A percentile compares a stretch with the other conserved stretches of the same genome.
These are phyloP conservation scores for Ptycholaimellus sp. DNA, from an alignment of 2,888 invertebrate genomes.

Conservation along the genomic window DNA sequence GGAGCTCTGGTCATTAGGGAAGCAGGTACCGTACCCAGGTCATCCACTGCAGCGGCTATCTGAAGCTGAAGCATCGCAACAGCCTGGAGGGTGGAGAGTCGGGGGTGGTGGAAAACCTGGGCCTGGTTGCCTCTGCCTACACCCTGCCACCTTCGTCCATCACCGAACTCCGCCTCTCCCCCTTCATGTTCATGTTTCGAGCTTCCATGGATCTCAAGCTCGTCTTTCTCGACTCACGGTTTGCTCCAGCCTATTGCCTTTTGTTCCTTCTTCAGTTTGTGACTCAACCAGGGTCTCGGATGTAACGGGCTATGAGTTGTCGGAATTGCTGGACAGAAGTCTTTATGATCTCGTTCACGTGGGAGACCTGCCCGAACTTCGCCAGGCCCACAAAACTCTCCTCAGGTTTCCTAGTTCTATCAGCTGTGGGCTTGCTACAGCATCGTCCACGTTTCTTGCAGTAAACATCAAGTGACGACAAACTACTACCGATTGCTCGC, in stretches of 20 bases:
- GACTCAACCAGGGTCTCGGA: slow-evolving; percentile 51
- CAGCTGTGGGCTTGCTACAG: too few relatives aligned
- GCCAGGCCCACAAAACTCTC: slow-evolving; percentile 63
- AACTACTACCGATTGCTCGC: slow-evolving; percentile 84
- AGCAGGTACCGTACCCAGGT: slow-evolving; percentile 98
- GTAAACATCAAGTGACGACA: slow-evolving; percentile 66
- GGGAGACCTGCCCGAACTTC: slow-evolving; percentile 60
- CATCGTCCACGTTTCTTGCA: too few relatives aligned
- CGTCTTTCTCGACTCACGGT: slow-evolving; percentile 84
- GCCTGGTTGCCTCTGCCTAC: slow-evolving; percentile 78
- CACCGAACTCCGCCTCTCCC: slow-evolving; percentile 82
- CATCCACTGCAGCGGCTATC: slow-evolving; percentile 85
- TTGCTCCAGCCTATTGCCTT: slow-evolving; percentile 9
- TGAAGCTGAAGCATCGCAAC: slow-evolving; percentile 49
- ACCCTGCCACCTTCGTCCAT: slow-evolving; percentile 62
- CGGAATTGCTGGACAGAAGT: slow-evolving; percentile 86
- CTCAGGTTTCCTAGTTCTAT: slow-evolving; percentile 37
- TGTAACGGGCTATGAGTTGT: slow-evolving; percentile 81
- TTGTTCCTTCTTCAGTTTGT: background rate
- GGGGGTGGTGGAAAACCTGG: slow-evolving; percentile 27
- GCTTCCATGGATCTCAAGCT: slow-evolving; percentile 76
- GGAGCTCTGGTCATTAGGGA: slow-evolving; percentile 10
- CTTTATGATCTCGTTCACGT: slow-evolving; percentile 85
- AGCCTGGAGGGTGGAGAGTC: background rate
- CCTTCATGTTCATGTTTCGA: slow-evolving; percentile 96